These are phyloP conservation scores for Sinocyclocheilus anophthalmus DNA, from an alignment of 2,113 vertebrate species.

Conservation along the genomic window DNA sequence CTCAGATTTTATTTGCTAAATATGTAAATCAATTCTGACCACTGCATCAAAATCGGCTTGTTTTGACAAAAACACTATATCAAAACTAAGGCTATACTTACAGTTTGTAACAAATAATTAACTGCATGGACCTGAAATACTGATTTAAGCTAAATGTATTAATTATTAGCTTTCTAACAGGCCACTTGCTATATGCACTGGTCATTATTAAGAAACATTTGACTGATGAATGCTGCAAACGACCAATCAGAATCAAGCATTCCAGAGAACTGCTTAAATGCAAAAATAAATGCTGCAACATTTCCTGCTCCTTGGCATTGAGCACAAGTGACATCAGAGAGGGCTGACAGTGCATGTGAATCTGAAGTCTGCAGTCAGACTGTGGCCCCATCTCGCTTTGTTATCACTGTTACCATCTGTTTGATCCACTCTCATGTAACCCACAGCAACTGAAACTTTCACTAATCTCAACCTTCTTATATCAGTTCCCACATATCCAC, in stretches of 20 bases:
- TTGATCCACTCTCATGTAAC: background rate
- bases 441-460: background rate
- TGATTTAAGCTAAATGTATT: too few relatives aligned
- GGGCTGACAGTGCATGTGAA: background rate
- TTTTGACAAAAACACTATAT: too few relatives aligned
- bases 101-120: too few relatives aligned
- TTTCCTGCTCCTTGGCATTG: background rate
- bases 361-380: background rate
- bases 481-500: background rate
- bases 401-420: background rate
- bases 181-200: background rate
- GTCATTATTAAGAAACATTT: background rate
- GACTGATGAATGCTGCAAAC: background rate
- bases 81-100: too few relatives aligned
- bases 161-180: too few relatives aligned
- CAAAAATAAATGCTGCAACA: background rate
- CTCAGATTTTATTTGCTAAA: too few relatives aligned
- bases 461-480: background rate
- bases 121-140: too few relatives aligned
- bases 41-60: too few relatives aligned
- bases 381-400: background rate
- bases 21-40: too few relatives aligned
- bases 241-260: background rate
- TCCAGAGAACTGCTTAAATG: background rate
- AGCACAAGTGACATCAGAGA: background rate